Evolutionary conservation across 2,888 invertebrate genomes (phyloP).

Genomic region (Neria commutata): DNA sequence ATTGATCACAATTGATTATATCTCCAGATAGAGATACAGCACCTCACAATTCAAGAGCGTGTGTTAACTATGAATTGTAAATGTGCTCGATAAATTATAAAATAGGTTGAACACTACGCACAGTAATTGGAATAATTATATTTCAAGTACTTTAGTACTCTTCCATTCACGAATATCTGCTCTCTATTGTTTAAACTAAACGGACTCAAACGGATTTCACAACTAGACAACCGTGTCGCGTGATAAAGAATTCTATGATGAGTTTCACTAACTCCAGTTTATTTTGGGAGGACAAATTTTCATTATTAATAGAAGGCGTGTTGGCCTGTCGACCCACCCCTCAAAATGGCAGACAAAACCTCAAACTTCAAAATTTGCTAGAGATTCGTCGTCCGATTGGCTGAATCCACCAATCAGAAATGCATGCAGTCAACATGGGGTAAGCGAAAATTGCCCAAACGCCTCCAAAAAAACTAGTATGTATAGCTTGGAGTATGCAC

Average conservation of each 20-base stretch:
- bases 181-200: conserved; percentile 48
- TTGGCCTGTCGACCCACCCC: conserved; percentile 36
- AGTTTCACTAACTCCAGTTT: conserved; percentile 57
- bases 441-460: no score
- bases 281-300: conserved; percentile 54
- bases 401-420: no score
- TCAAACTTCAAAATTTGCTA: no score
- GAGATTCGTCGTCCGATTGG: no score
- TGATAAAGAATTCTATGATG: conserved; percentile 62
- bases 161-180: conserved; percentile 32
- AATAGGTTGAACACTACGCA: conserved; percentile 32
- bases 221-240: conserved; percentile 61
- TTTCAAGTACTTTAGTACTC: conserved; percentile 29
- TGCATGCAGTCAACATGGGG: no score
- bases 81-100: conserved; percentile 32
- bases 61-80: conserved; percentile 34
- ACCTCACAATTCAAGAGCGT: conserved; percentile 24
- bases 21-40: no score
- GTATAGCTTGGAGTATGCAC: no score
- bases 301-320: conserved; percentile 58
- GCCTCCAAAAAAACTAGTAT: no score
- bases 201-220: conserved; percentile 61
- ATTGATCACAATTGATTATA: conserved; percentile 33
- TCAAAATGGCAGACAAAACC: conserved; percentile 43
- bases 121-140: conserved; percentile 33